Evolutionary conservation across 2,113 vertebrate genomes (phyloP), one percentile per base, ranked within the genome.

Genomic region (Gambusia affinis): DNA sequence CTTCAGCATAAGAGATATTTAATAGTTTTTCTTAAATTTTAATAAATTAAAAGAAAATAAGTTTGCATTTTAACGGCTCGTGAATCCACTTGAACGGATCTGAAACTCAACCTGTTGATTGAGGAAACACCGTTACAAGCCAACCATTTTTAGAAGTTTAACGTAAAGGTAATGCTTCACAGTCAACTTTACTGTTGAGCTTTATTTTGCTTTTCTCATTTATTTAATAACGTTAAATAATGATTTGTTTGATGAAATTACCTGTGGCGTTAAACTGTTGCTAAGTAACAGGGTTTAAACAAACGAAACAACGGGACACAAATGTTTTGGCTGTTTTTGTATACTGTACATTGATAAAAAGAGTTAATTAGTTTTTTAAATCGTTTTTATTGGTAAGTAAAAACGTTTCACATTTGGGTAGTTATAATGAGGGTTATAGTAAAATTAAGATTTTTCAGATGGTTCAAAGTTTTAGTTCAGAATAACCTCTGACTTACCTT

Each of bases 281-380:
- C 93, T 88, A 88, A 15, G 94, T 71, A 85, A 93, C 91, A 3
- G 28, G 8, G 12, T 1, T 42, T 84, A 81, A 79, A 82, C 83
- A 86, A 54, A 12, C 19, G 42, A 42, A 60, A 67, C 8, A 14
- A 22, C 47, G 11, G 10, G 37, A 11, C 12, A 12, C 24, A 42
- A 42, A 42, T 14, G 39, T 42, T 12, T 42, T 42, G 44, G 44
- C 44, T 19, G 31, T 35, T 57, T 66, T 57, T n/a, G 28, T 19
- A 10, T 2, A 12, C 14, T 51, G 31, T 44, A 4, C 12, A 6
- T 44, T n/a, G 17, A 8, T 8, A 57, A 39, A 39, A 66, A 33
- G 6, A 73, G 1, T 0, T 37, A 12, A 8, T 11, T 60, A 2
- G 39, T 33, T 12, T 1, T 31, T 1, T 8, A 64, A 44, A 61